Conservation (phyloP, 2,797 vertebrate species). For the Spinibarbus caldwelli region DNA sequence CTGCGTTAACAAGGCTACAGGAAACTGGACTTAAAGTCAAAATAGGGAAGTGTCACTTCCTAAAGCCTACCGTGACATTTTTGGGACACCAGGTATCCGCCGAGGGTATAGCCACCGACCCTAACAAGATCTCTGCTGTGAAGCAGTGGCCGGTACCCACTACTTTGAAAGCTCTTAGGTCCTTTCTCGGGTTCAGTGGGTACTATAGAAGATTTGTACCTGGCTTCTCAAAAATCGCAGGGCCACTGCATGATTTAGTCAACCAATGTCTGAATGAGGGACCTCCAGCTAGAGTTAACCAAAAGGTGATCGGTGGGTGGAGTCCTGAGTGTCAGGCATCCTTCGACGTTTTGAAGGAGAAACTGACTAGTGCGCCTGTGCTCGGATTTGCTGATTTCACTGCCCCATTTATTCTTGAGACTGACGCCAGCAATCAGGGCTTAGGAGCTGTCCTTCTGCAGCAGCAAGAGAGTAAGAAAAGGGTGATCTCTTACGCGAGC, state of each 20-base stretch:
- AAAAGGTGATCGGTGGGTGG: not conserved
- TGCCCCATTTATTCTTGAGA: no score
- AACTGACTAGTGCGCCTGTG: not conserved
- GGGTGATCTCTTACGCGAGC: no score
- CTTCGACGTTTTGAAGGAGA: not conserved
- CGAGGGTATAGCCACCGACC: not conserved
- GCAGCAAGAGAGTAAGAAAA: no score
- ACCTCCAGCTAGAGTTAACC: conserved; percentile 1
- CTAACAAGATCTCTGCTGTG: conserved; percentile 1
- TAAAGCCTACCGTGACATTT: not conserved
- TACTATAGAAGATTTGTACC: not conserved
- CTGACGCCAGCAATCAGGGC: no score
- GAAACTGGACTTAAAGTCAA: not conserved
- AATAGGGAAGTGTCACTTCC: conserved; percentile 1
- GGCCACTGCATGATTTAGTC: not conserved
- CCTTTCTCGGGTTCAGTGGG: not conserved
- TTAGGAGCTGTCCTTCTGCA: no score
- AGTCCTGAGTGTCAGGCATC: not conserved
- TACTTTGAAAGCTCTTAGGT: not conserved
- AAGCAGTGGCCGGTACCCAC: not conserved
- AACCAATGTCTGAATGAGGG: not conserved
- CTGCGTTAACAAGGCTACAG: not conserved
- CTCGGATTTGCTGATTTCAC: not conserved
- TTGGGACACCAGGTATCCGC: not conserved
- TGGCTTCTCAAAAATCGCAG: conserved; percentile 2